These are phyloP conservation scores for Ictalurus furcatus DNA, from an alignment of 2,113 vertebrate species.

Conservation along the genomic window DNA sequence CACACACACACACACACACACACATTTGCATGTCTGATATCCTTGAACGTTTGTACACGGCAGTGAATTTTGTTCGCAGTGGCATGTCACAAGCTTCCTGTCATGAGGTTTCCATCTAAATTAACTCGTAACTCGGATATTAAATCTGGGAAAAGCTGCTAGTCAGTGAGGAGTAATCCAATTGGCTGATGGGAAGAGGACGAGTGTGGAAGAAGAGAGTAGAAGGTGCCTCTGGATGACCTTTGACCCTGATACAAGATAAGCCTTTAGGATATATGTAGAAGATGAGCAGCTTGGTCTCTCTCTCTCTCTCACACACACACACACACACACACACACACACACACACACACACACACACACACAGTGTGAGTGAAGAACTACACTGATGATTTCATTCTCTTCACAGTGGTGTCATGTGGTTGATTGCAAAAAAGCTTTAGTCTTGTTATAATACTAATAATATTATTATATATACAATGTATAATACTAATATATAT, in stretches of 20 bases:
- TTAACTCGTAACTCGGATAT: conserved; percentile 65
- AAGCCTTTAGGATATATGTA: conserved; percentile 29
- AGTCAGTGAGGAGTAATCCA: conserved; percentile 69
- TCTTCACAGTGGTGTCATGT: not conserved
- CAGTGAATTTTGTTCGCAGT: conserved; percentile 24
- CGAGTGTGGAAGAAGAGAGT: conserved; percentile 48
- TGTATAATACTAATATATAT: not conserved
- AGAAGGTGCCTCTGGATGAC: conserved; percentile 28
- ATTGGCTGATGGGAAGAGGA: conserved; percentile 65
- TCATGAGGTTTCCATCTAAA: conserved; percentile 76
- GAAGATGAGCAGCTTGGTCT: conserved; percentile 20
- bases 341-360: not conserved
- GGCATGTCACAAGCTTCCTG: conserved; percentile 69
- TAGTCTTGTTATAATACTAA: not conserved
- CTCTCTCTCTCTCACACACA: not conserved
- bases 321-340: not conserved
- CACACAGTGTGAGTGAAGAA: not conserved
- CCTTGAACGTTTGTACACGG: not conserved
- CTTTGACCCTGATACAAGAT: conserved; percentile 41
- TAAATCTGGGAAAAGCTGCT: conserved; percentile 68
- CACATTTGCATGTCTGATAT: not conserved
- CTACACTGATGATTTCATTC: not conserved
- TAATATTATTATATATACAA: too few relatives aligned
- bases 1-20: conserved; percentile 26
- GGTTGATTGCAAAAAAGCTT: too few relatives aligned